A percentile compares a stretch with the other conserved stretches of the same genome.
Evolutionary conservation across 1,140 invertebrate genomes (phyloP).

Genomic region (Danaus melanippus): DNA sequence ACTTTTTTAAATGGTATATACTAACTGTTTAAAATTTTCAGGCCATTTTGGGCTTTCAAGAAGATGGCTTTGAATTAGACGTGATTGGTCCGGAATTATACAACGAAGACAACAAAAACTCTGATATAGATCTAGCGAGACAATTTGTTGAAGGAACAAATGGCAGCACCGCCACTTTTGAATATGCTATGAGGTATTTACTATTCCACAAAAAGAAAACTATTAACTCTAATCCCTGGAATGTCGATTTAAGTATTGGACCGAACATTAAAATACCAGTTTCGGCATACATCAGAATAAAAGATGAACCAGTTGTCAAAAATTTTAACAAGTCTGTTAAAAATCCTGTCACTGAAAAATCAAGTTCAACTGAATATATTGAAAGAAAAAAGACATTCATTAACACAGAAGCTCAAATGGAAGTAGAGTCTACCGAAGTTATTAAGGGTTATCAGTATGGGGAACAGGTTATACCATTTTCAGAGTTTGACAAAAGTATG

Average conservation of each 20-base stretch:
- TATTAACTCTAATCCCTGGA: conserved; percentile 45
- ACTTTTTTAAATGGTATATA: conserved; percentile 1
- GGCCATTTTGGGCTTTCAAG: conserved; percentile 48
- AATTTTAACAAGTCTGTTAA: conserved; percentile 46
- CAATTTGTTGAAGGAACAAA: conserved; percentile 51
- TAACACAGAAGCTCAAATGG: conserved; percentile 48
- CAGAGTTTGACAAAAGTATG: conserved; percentile 52
- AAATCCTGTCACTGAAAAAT: conserved; percentile 43
- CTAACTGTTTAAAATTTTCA: conserved; percentile 31
- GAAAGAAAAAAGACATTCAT: conserved; percentile 37
- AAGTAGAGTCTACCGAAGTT: conserved; percentile 32
- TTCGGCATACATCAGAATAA: conserved; percentile 51
- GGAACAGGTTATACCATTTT: conserved; percentile 54
- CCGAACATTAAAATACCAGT: conserved; percentile 65
- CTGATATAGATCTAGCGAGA: conserved; percentile 36
- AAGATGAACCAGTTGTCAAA: conserved; percentile 51
- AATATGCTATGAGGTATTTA: conserved; percentile 53
- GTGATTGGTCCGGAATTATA: conserved; percentile 58
- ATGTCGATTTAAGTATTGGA: conserved; percentile 61
- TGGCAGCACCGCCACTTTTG: conserved; percentile 52
- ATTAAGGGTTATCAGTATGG: conserved; percentile 61
- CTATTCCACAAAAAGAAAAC: conserved; percentile 57
- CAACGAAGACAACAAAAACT: conserved; percentile 32
- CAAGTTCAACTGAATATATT: conserved; percentile 41
- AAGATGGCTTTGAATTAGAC: conserved; percentile 55